Conservation (phyloP, 1,140 invertebrate species). For the Drosophila erecta region DNA sequence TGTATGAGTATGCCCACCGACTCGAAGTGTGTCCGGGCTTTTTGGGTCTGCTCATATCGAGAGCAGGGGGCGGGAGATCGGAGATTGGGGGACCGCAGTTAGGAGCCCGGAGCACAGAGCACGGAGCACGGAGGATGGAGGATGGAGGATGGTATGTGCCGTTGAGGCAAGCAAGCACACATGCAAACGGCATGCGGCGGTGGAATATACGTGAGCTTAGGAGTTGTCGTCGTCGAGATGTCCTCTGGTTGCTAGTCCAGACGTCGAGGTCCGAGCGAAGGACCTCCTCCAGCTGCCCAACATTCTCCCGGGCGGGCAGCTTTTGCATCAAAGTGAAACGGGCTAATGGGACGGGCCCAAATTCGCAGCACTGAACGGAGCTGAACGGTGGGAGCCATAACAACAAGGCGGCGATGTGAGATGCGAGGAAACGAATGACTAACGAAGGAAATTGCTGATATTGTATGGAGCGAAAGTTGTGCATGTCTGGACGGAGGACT, state of each 20-base stretch:
- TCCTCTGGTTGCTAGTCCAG: constrained; percentile 75
- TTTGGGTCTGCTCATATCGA: neutral
- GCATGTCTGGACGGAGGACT: constrained; percentile 60
- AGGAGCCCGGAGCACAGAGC: constrained; percentile 1
- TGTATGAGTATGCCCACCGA: constrained; percentile 63
- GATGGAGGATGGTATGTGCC: constrained; percentile 41
- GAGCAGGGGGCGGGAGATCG: neutral
- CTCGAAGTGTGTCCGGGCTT: constrained; percentile 38
- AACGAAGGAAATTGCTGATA: constrained; percentile 83
- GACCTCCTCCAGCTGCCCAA: constrained; percentile 18
- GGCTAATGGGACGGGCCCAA: constrained; percentile 64
- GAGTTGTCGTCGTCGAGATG: constrained; percentile 72
- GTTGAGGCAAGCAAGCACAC: constrained; percentile 54
- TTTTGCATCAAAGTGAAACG: constrained; percentile 78
- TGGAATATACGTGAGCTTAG: constrained; percentile 73
- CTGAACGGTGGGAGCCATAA: constrained; percentile 71
- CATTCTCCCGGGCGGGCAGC: constrained; percentile 28
- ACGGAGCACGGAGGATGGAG: too few relatives aligned
- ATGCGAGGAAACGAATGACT: constrained; percentile 78
- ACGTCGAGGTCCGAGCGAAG: constrained; percentile 49
- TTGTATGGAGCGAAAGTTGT: constrained; percentile 80
- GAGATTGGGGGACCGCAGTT: neutral
- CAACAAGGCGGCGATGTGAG: constrained; percentile 65
- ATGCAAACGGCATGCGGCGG: constrained; percentile 40
- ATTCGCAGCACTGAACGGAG: constrained; percentile 44